Base-by-base conservation (phyloP, 2,113 vertebrate genomes). In the Halichoerus grypus region DNA sequence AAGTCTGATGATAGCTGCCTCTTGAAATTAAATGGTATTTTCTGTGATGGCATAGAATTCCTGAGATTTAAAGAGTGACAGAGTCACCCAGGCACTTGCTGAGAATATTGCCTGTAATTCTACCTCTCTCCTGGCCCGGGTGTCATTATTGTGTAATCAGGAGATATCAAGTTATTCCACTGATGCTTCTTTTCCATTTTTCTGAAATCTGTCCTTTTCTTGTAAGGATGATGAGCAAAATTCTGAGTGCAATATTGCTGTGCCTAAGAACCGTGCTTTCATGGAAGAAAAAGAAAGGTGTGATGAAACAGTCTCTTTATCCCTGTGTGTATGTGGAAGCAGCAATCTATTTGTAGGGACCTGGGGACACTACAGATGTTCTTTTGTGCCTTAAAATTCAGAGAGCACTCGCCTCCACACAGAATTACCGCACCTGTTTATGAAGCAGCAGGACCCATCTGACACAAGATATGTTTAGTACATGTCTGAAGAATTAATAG, bases 11-110 rank as follows among this genome's bases (percentile, higher is more conserved):
- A 94, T 42, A 88, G 39, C 21, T 49, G 26, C 46, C 91, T 90
- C 92, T 94, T 96, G 82, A 98, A 98, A 96, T 98, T 96, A 97
- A 97, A 93, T 7, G 12, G 15, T 33, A 97, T 96, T 98, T 72
- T 97, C 95, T 94, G 42, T 51, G 79, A 92, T 33, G 22, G 65
- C 63, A 55, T 0, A 31, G 74, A 89, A 65, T 86, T 94, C 46
- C 63, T 59, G 18, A 13, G 67, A 95, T 93, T 93, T 95, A 82
- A 61, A 72, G 74, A 81, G 72, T 33, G 16, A 46, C 59, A 69
- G 80, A 88, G 63, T 6, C 80, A 49, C 21, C 18, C 2, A 28
- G 51, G 55, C 46, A 49, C 95, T 93, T 94, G 96, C 97, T 95
- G 97, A 87, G 97, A 95, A 80, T 42, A 72, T 88, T 89, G 51